Percentiles rank a stretch among this genome's conserved stretches.
phyloP scores from a whole-genome alignment of 2,888 invertebrate species.

The Drosophila quasianomalipes region DNA sequence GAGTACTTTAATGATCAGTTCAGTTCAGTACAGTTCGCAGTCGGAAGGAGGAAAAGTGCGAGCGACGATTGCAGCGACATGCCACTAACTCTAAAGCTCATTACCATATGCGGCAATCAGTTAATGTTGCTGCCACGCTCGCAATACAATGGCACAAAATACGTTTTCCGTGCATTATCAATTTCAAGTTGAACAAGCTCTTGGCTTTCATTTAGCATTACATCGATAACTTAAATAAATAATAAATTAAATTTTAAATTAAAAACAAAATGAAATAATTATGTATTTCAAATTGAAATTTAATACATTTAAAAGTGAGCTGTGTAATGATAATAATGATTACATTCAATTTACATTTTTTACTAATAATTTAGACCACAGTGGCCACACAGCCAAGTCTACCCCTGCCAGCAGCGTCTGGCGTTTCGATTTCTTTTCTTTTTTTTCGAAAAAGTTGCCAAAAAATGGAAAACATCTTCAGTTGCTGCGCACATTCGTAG shows the following conservation, averaged over 20 bases:
- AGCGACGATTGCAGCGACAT: conserved; percentile 3
- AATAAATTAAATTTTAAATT: no score
- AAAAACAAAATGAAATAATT: not conserved
- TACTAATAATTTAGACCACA: conserved; percentile 13
- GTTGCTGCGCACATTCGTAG: conserved; percentile 65
- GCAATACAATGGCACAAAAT: conserved; percentile 23
- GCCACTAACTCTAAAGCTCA: conserved; percentile 60
- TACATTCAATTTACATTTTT: not conserved
- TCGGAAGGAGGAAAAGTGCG: not conserved
- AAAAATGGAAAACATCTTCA: conserved; percentile 20
- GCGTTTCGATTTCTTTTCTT: conserved; percentile 10
- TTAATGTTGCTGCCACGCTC: conserved; percentile 19
- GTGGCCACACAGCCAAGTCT: conserved; percentile 11
- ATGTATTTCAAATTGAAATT: not conserved
- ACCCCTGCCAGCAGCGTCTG: conserved; percentile 21
- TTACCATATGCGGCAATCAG: conserved; percentile 70
- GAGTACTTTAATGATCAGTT: conserved; percentile 41
- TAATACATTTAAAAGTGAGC: not conserved
- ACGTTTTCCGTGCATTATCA: not conserved
- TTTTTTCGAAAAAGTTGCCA: conserved; percentile 18
- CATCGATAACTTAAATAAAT: no score
- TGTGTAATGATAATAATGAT: not conserved
- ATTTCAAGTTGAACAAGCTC: not conserved
- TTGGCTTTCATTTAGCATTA: no score
- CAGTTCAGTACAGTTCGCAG: conserved; percentile 15